A percentile compares a stretch with the other conserved stretches of the same genome.
Conservation (phyloP, 2,888 invertebrate species). For the Synanthedon tipuliformis region DNA sequence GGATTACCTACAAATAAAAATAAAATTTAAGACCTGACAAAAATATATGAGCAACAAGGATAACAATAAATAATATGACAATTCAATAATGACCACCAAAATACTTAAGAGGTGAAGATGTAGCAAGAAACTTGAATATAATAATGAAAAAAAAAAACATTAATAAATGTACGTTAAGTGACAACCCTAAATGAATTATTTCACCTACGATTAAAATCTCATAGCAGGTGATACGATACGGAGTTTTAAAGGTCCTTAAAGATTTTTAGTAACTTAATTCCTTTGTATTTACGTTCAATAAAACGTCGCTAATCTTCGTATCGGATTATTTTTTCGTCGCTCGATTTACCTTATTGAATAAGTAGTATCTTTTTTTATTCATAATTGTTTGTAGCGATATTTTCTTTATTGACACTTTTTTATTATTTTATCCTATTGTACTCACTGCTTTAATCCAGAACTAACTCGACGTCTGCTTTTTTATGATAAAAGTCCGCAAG, state of each 20-base stretch:
- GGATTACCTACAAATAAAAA: too few species aligned
- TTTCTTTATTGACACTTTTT: background rate
- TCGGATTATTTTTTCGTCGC: slow-evolving; percentile 8
- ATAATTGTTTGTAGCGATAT: background rate
- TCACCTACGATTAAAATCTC: background rate
- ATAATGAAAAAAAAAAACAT: too few species aligned
- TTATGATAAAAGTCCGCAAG: too few species aligned
- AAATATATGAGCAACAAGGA: too few species aligned
- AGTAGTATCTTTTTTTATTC: background rate
- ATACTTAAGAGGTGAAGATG: too few species aligned
- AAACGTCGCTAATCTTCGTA: slow-evolving; percentile 6
- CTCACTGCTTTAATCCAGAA: too few species aligned
- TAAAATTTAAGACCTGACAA: slow-evolving; percentile 4
- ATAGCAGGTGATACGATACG: slow-evolving; percentile 5
- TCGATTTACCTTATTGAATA: background rate
- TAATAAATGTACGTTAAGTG: slow-evolving; percentile 21
- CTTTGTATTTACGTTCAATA: slow-evolving; percentile 14
- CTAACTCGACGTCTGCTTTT: too few species aligned
- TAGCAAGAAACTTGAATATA: too few species aligned
- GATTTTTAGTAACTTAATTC: slow-evolving; percentile 18
- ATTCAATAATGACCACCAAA: too few species aligned
- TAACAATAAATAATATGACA: too few species aligned
- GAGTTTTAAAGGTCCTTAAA: slow-evolving; percentile 6
- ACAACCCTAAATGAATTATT: background rate
- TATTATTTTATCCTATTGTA: background rate